Conservation (phyloP, 2,888 invertebrate species). For the Malacosoma neustria region DNA sequence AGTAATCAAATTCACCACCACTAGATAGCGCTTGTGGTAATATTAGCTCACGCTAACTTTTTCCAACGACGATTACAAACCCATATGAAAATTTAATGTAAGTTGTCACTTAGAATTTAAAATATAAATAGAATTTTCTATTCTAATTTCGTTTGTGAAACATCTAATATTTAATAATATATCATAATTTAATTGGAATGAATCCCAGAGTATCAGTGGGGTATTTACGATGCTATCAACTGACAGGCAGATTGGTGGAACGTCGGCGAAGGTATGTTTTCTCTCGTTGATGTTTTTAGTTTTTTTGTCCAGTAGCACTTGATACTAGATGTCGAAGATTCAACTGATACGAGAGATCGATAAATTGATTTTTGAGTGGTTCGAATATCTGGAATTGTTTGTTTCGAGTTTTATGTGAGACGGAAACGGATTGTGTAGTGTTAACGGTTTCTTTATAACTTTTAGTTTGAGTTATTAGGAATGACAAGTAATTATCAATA, state of each 20-base stretch:
- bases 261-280: slow-evolving; percentile 29
- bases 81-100: no score
- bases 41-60: no score
- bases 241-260: slow-evolving; percentile 27
- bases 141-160: no score
- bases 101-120: no score
- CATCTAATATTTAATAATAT: no score
- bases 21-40: no score
- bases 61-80: no score
- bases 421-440: not conserved
- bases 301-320: slow-evolving; percentile 22
- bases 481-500: not conserved
- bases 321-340: slow-evolving; percentile 14
- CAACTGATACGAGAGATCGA: slow-evolving; percentile 11
- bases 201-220: not conserved
- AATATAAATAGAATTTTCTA: no score
- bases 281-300: slow-evolving; percentile 19
- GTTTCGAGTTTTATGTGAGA: not conserved
- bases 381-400: not conserved
- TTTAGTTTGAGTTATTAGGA: not conserved
- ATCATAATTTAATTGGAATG: no score
- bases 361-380: not conserved
- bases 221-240: slow-evolving; percentile 39
- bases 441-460: not conserved
- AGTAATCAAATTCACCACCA: no score